Evolutionary conservation across 2,888 invertebrate species (phyloP), one percentile per base, ranked within the genome.

Genomic region (Torymus tubicola): DNA sequence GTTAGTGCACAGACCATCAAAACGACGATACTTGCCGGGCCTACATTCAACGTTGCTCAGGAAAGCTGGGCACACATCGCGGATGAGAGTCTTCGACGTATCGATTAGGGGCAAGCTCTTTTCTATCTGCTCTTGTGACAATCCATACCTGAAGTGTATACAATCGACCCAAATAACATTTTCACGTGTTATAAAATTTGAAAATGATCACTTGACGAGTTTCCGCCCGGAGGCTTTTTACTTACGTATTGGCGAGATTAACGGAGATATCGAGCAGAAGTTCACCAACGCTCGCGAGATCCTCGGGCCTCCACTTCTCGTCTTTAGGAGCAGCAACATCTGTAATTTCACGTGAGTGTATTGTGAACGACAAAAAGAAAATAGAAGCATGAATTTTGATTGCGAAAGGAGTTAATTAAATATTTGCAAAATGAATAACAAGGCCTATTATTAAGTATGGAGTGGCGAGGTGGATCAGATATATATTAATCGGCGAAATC

Each of bases 1-100:
- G 89, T 97, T 97, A 85, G 96, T 97, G 91, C 97, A 97, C 8
- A 97, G 94, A 0, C 97, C 97, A 89, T 97, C 97, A 85, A 94
- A 93, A 31, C 97, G 93, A 16, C 97, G 93, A 91, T 97, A 97
- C 89, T 97, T 97, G 70, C 97, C 97, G 0, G 97, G 94, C 64
- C 96, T 94, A 86, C 97, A 97, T 90, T 97, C 96, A 31, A 97
- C 96, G 86, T 96, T 96, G 0, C 96, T 95, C 87, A 97, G 93
- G 88, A 95, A 96, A 0, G 97, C 96, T 0, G 97, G 97, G 86
- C 97, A 97, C 3, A 96, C 94, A 88, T 97, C 96, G 13, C 96
- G 93, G 85, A 97, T 95, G 57, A 96, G 92, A 0, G 97, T 97
- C 88, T 96, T 96, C 1, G 96, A 96, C 0, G 97, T 97, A 89